These are phyloP conservation scores for Parazoanthus atlanticus DNA, from an alignment of 92 coral and sea anemone species.

Conservation along the genomic window DNA sequence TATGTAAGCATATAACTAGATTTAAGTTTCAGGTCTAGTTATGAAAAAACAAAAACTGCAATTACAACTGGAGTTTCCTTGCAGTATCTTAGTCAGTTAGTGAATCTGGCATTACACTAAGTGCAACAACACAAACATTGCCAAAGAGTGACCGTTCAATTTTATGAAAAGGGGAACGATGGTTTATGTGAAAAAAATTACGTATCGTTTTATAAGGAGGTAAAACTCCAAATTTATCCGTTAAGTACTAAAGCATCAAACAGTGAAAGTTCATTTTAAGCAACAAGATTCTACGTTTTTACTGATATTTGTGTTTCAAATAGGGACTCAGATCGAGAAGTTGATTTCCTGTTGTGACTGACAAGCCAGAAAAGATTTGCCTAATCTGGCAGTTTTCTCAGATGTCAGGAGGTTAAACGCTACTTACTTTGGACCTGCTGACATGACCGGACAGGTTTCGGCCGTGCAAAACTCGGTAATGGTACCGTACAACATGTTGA, in stretches of 20 bases:
- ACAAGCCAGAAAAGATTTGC: not conserved
- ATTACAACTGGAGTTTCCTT: not conserved
- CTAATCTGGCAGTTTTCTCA: not conserved
- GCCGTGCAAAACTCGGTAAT: constrained; percentile 95
- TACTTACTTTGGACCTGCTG: constrained; percentile 99
- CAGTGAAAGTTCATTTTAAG: not conserved
- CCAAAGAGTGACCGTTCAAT: too few relatives aligned
- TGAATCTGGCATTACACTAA: not conserved
- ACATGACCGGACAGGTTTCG: constrained; percentile 97
- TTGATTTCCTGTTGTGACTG: constrained; percentile 23
- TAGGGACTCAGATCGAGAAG: not conserved
- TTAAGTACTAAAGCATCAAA: not conserved
- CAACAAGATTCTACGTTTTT: not conserved
- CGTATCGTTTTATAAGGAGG: too few relatives aligned
- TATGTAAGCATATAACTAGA: too few relatives aligned
- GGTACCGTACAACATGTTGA: constrained; percentile 98
- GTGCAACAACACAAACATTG: too few relatives aligned
- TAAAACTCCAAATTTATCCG: too few relatives aligned
- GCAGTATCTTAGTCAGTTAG: not conserved
- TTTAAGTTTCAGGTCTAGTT: not conserved
- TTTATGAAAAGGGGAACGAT: not conserved
- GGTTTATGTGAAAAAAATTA: not conserved
- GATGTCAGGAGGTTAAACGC: not conserved
- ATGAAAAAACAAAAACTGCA: not conserved
- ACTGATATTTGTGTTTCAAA: not conserved